Percentiles rank a stretch among this genome's conserved stretches.
Evolutionary conservation across 2,797 vertebrate genomes (phyloP).

Genomic region (Pelobates cultripes): DNA sequence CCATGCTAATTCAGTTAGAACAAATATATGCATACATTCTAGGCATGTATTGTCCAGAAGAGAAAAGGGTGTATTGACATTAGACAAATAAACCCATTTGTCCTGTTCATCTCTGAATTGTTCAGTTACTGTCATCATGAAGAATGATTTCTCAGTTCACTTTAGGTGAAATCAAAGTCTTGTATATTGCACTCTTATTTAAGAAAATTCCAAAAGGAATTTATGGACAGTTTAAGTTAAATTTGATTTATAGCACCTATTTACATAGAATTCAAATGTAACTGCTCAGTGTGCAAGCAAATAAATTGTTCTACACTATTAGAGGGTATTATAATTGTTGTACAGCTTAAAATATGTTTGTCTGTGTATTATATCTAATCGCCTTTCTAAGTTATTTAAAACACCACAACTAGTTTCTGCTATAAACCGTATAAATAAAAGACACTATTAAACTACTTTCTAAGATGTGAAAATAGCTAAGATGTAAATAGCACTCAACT

Average conservation of each 20-base stretch:
- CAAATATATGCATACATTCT: not conserved
- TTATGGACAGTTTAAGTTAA: constrained; percentile 29
- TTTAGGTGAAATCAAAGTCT: constrained; percentile 36
- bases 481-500: too few relatives aligned
- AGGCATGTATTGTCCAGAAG: not conserved
- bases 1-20: not conserved
- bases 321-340: not conserved
- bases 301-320: not conserved
- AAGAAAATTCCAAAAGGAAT: constrained; percentile 28
- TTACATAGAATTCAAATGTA: not conserved
- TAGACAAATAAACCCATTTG: constrained; percentile 40
- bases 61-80: constrained; percentile 14
- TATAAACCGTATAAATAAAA: not conserved
- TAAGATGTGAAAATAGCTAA: not conserved
- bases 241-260: constrained; percentile 20
- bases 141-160: constrained; percentile 34
- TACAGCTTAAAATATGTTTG: not conserved
- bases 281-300: not conserved
- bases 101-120: constrained; percentile 17
- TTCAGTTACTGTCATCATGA: constrained; percentile 44
- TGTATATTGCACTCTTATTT: constrained; percentile 9
- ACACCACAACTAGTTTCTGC: too few relatives aligned
- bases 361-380: not conserved
- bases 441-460: not conserved
- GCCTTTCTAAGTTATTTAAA: too few relatives aligned